phyloP scores from a whole-genome alignment of 2,113 vertebrate species.

The Anarrhichthys ocellatus region DNA sequence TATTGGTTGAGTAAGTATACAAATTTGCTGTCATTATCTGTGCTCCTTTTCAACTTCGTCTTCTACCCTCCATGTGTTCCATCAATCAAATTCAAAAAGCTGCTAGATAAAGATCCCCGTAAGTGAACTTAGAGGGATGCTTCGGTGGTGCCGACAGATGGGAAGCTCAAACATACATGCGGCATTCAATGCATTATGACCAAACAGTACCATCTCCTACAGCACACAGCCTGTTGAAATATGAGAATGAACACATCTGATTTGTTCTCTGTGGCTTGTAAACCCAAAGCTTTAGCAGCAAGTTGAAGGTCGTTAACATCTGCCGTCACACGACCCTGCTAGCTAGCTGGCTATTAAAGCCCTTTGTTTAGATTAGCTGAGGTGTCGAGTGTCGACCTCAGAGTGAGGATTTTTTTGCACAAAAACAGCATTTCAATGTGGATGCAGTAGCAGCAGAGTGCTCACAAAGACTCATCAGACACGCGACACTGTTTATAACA shows the following conservation, averaged over 20 bases:
- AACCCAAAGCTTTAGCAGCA: neutral
- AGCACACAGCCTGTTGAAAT: neutral
- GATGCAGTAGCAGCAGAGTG: neutral
- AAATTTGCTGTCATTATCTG: conserved; percentile 9
- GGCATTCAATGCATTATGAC: neutral
- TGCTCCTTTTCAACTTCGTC: neutral
- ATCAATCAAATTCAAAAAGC: neutral
- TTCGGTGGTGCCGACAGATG: conserved; percentile 14
- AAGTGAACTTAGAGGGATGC: neutral
- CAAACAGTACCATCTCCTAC: neutral
- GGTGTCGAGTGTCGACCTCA: neutral
- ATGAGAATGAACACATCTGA: neutral
- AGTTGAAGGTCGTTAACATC: neutral
- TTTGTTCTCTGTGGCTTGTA: too few relatives aligned
- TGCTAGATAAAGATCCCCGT: neutral
- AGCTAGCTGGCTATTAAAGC: conserved; percentile 3
- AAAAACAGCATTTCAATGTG: neutral
- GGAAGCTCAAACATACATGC: neutral
- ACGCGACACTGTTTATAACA: neutral
- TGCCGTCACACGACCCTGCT: neutral
- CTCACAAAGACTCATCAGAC: conserved; percentile 9
- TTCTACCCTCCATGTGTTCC: neutral
- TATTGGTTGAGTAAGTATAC: conserved; percentile 5
- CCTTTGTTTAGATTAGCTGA: conserved; percentile 12
- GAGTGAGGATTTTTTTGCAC: neutral